These are phyloP conservation scores for Papilio gigon DNA, from an alignment of 2,888 invertebrate species.

Conservation along the genomic window DNA sequence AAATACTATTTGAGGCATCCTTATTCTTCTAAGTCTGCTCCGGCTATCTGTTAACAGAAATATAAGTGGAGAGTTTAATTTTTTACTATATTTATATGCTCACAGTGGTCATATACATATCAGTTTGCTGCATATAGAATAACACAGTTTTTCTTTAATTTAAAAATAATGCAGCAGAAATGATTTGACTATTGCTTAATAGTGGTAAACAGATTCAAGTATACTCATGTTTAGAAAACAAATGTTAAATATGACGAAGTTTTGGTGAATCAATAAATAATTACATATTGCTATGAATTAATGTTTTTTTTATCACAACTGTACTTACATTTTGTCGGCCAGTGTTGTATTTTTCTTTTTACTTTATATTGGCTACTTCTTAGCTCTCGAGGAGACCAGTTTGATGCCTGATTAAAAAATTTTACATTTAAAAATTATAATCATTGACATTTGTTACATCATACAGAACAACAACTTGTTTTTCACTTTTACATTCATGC, in stretches of 20 bases:
- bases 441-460: background rate
- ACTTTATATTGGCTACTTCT: slow-evolving; percentile 78
- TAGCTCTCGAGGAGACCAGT: slow-evolving; percentile 74
- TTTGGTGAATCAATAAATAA: background rate
- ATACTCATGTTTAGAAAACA: too few species aligned
- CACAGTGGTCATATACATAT: too few species aligned
- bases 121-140: too few species aligned
- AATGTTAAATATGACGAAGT: too few species aligned
- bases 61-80: background rate
- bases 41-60: slow-evolving; percentile 63
- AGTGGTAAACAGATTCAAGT: too few species aligned
- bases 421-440: background rate
- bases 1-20: slow-evolving; percentile 78
- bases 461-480: slow-evolving; percentile 1
- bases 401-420: slow-evolving; percentile 60
- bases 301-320: background rate
- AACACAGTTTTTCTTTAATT: too few species aligned
- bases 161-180: too few species aligned
- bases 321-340: slow-evolving; percentile 77
- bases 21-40: slow-evolving; percentile 69
- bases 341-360: slow-evolving; percentile 76
- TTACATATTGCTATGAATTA: background rate
- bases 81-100: too few species aligned
- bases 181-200: too few species aligned
- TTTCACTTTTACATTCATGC: slow-evolving; percentile 23